Base-by-base conservation (phyloP, 1,140 invertebrate species). In the Scaptomyza graminum region DNA sequence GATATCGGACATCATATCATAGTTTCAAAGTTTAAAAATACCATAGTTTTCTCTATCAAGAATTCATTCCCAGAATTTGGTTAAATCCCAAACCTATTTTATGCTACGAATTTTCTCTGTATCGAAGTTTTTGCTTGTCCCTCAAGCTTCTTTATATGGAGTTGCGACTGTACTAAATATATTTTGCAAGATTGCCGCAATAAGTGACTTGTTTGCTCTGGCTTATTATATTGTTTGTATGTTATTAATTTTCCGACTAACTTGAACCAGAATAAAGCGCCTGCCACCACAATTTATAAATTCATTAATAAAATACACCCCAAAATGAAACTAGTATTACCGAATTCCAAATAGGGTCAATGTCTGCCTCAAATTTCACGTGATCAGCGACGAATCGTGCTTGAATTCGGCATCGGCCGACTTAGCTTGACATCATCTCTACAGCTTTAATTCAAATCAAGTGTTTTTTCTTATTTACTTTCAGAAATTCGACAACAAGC, bases 401-500 rank as follows among this genome's bases (percentile, higher is more conserved):
- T 6, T 46, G 16, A 31, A 55, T 25, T 63, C 67, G 39, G 60
- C 44, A 16, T 63, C 67, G 39, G 60, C 44, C 64, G 31, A 34
- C 31, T 34, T 34, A 54, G 47, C 62, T 47, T 49, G 18, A 25
- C 9, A 28, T 28, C 9, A 28, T 28, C 28, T 28, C 0, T 0
- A 28, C 15, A 12, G 16, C 28, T 25, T 54, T 52, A n/a, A 50
- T 51, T 16, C 13, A 3, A 69, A 69, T 61, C 55, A 59, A 31
- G 37, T 51, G 25, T 6, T 44, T 52, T 39, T 22, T 22, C 18
- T 22, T 55, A 5, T 3, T 41, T 57, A 55, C 16, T 57, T 72
- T 28, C 16, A 72, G 81, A 77, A 66, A 41, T 74, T 74, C 69
- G 57, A 59, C 59, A 77, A 65, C 31, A 68, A 57, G 64, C 54